A percentile compares a stretch with the other conserved stretches of the same genome.
Conservation (phyloP, 1,140 invertebrate species). For the Heliconius himera region DNA sequence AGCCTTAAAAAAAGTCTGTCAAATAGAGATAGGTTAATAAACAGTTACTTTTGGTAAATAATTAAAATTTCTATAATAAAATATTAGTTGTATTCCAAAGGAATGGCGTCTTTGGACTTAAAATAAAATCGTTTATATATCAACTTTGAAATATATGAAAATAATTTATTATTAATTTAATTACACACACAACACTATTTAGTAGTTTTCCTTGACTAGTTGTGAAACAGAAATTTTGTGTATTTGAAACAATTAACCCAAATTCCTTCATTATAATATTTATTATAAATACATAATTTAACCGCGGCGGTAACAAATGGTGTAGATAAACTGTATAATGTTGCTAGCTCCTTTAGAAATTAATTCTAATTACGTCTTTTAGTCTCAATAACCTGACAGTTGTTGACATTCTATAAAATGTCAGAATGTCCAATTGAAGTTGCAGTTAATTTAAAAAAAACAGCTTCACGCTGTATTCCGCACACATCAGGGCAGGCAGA, state of each 20-base stretch:
- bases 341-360: neutral
- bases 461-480: too few relatives aligned
- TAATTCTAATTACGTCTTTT: neutral
- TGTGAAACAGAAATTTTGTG: neutral
- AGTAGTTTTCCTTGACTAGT: slow-evolving; percentile 10
- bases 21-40: too few relatives aligned
- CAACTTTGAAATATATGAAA: neutral
- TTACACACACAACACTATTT: neutral
- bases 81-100: too few relatives aligned
- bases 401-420: neutral
- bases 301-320: neutral
- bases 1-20: neutral
- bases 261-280: neutral
- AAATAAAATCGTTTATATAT: too few relatives aligned
- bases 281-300: neutral
- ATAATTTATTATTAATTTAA: neutral
- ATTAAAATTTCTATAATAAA: too few relatives aligned
- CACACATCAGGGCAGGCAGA: too few relatives aligned
- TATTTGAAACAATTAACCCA: neutral
- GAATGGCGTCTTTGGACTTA: too few relatives aligned
- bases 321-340: neutral
- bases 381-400: neutral
- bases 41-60: too few relatives aligned
- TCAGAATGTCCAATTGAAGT: too few relatives aligned
- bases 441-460: too few relatives aligned